Percentiles rank a stretch among this genome's conserved stretches.
Conservation (phyloP, 2,888 invertebrate genomes). For the Eustalomyia histrio region DNA sequence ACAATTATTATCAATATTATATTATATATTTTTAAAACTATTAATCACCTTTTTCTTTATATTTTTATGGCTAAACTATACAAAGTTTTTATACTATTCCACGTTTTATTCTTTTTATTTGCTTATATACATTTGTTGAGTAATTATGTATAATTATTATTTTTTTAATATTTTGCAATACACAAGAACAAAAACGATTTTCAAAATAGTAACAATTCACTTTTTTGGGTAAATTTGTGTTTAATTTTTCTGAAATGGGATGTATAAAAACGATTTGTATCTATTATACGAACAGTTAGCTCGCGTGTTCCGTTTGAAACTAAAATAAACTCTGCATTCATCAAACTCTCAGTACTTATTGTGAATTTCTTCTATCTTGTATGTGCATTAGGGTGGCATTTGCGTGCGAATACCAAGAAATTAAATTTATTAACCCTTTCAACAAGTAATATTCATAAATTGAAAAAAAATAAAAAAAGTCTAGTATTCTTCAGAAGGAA, state of each 20-base stretch:
- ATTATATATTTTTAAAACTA: neutral
- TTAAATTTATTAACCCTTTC: neutral
- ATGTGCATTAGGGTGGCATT: neutral
- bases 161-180: neutral
- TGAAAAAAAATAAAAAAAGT: too few species aligned
- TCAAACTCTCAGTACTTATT: constrained; percentile 28
- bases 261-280: neutral
- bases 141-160: neutral
- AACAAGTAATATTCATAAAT: too few species aligned
- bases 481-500: too few species aligned
- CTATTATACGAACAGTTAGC: constrained; percentile 21
- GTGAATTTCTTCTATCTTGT: neutral
- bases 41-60: neutral
- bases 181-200: neutral
- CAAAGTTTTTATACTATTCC: neutral
- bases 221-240: neutral
- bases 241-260: neutral
- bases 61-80: neutral
- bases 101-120: neutral
- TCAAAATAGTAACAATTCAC: neutral
- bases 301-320: constrained; percentile 39
- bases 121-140: neutral
- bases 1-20: neutral
- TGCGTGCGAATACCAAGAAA: too few species aligned
- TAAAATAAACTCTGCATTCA: constrained; percentile 43